These are phyloP conservation scores for Ailuropoda melanoleuca DNA, from an alignment of 2,113 vertebrate species.

Conservation along the genomic window DNA sequence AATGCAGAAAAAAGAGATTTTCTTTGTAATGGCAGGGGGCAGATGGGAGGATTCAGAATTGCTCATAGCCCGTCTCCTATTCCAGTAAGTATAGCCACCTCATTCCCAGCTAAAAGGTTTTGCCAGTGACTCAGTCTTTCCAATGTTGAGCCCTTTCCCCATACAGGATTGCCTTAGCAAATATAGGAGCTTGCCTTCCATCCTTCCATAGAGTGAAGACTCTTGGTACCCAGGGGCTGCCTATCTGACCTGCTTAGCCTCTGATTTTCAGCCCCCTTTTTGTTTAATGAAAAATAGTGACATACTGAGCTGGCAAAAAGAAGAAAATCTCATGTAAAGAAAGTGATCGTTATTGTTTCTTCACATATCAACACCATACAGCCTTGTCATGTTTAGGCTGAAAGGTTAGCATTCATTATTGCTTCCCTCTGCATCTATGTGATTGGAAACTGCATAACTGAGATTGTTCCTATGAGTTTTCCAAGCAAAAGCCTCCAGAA, in stretches of 20 bases:
- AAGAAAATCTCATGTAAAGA: background rate
- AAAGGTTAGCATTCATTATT: background rate
- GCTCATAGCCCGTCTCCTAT: background rate
- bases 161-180: background rate
- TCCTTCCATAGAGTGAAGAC: background rate
- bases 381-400: background rate
- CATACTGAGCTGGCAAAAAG: background rate
- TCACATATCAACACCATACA: background rate
- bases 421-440: background rate
- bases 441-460: background rate
- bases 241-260: background rate
- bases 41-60: background rate
- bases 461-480: background rate
- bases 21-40: background rate
- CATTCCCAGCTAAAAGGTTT: background rate
- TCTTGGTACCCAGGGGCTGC: background rate
- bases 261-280: background rate
- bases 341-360: background rate
- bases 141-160: background rate
- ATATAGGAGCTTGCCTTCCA: background rate
- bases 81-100: background rate
- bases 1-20: background rate
- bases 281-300: background rate
- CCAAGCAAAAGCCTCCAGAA: conserved; percentile 20
- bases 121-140: background rate